Evolutionary conservation across 2,888 invertebrate species (phyloP).

Genomic region (Hecatera dysodea): DNA sequence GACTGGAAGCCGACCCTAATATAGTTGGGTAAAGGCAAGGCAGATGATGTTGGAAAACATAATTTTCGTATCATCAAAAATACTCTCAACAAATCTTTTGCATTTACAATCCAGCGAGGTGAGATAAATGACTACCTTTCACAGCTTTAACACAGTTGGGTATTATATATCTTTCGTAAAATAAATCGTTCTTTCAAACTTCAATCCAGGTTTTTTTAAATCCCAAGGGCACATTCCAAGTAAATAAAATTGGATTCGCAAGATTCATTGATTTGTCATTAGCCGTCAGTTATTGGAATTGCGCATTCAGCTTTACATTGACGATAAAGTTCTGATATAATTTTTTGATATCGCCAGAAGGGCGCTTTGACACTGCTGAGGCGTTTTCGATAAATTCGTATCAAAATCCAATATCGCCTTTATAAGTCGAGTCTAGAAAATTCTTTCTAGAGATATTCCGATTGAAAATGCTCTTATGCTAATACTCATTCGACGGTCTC

Average conservation of each 20-base stretch:
- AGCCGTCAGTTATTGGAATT: constrained; percentile 64
- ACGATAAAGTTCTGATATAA: constrained; percentile 87
- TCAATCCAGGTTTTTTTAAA: constrained; percentile 47
- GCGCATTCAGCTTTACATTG: constrained; percentile 72
- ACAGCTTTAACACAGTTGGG: constrained; percentile 8
- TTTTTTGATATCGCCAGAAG: constrained; percentile 82
- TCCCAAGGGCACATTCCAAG: constrained; percentile 47
- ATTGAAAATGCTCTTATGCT: constrained; percentile 77
- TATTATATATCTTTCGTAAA: constrained; percentile 34
- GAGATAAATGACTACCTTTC: constrained; percentile 22
- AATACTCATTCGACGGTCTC: constrained; percentile 65
- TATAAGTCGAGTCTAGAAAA: constrained; percentile 69
- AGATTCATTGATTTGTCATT: constrained; percentile 68
- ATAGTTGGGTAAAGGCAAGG: too few relatives aligned
- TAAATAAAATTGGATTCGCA: constrained; percentile 53
- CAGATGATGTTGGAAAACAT: not conserved
- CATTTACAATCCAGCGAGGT: constrained; percentile 1
- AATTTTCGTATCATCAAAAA: not conserved
- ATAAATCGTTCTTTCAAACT: constrained; percentile 55
- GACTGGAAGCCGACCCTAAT: too few relatives aligned
- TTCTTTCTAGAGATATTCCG: constrained; percentile 72
- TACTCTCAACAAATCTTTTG: constrained; percentile 1
- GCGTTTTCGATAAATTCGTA: constrained; percentile 83
- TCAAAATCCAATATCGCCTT: constrained; percentile 84
- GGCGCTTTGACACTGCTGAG: constrained; percentile 81